Base-by-base conservation (phyloP, 1,140 invertebrate species). In the Triops cancriformis region DNA sequence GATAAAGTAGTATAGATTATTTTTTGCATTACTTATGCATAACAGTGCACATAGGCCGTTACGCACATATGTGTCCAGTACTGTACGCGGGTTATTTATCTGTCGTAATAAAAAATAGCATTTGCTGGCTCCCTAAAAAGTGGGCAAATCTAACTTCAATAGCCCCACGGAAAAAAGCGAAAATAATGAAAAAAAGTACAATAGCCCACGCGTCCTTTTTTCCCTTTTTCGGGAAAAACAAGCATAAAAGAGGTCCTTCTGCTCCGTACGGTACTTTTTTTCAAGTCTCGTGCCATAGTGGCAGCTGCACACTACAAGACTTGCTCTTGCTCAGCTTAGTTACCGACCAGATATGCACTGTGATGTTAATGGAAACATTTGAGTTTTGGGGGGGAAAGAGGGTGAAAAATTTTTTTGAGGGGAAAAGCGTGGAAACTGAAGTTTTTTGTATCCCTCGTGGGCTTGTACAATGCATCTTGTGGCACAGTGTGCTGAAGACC, bases 181-280 rank as follows among this genome's bases (percentile, higher is more conserved):
- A n/a, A 28, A 31, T n/a, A 9, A 26, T 5, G n/a, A 74, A 14
- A 74, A 74, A 26, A 74, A 26, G 5, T 23, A 74, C 23, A 74
- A 74, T 23, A 12, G 73, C 73, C 72, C 28, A 74, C 73, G 28
- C 41, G 28, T 26, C 73, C 26, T 74, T 74, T 74, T 74, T 26
- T 28, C 23, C 26, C 26, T 74, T 31, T 42, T 31, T 23, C n/a
- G 73, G 73, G 27, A 74, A 31, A 42, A 42, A 74, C 26, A n/a
- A n/a, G 73, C 23, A 74, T 41, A 28, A 42, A 74, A 74, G 7
- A 42, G n/a, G 41, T 26, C 28, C 41, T 42, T 42, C 73, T 27
- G 28, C 26, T 27, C 28, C 27, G 28, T 74, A 23, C 31, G 31
- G 31, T 41, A 28, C n/a, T 23, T 26, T 74, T 74, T 41, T 42